These are phyloP conservation scores for Uloborus plumipes DNA, from an alignment of 2,888 invertebrate species.

Conservation along the genomic window DNA sequence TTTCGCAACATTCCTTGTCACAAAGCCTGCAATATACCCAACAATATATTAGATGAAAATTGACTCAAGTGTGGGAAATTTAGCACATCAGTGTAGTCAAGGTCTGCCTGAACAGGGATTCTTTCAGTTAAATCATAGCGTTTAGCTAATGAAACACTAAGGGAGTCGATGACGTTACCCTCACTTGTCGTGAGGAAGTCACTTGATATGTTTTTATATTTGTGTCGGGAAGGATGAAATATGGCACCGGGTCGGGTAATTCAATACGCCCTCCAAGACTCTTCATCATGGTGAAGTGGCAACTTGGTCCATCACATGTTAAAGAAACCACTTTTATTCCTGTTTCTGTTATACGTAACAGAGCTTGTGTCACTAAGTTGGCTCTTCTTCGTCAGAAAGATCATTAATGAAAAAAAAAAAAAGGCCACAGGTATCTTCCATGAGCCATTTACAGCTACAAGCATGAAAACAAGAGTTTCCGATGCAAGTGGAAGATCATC, in stretches of 20 bases:
- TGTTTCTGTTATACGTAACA: background rate
- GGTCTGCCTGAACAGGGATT: no score
- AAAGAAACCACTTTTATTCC: slow-evolving; percentile 1
- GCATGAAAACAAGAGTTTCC: background rate
- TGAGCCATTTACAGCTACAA: background rate
- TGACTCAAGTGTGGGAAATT: no score
- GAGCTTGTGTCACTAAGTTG: background rate
- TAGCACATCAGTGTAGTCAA: no score
- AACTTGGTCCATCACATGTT: background rate
- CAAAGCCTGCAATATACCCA: no score
- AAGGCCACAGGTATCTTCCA: background rate
- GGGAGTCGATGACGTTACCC: no score
- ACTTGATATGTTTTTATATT: background rate
- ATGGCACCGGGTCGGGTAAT: background rate
- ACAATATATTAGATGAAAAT: background rate
- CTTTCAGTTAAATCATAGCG: no score
- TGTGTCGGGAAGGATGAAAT: slow-evolving; percentile 1
- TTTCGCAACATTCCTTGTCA: no score
- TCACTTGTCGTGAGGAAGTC: no score
- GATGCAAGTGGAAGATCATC: background rate
- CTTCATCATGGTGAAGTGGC: slow-evolving; percentile 8
- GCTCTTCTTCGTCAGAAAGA: background rate
- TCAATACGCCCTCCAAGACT: background rate
- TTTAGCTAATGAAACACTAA: no score
- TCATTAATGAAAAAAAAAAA: background rate